Conservation (phyloP, 2,797 vertebrate species). For the Gobio occitaniae region DNA sequence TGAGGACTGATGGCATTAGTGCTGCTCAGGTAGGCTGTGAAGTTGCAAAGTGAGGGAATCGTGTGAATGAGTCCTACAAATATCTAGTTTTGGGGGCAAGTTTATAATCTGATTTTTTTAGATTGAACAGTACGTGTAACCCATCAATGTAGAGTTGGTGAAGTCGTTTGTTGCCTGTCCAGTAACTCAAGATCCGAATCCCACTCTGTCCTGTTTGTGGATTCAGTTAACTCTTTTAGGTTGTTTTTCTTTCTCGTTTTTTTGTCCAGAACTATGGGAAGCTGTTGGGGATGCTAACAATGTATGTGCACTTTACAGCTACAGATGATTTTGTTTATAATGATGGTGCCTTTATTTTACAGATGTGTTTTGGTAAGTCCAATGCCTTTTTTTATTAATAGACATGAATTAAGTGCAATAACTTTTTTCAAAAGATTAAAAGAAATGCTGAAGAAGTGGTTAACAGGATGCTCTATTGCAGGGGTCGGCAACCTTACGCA, state of each 20-base stretch:
- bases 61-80: neutral
- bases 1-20: conserved; percentile 80
- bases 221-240: neutral
- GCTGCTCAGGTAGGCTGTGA: neutral
- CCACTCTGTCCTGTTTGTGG: neutral
- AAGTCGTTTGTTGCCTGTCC: neutral
- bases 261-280: conserved; percentile 12
- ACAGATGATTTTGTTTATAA: conserved; percentile 38
- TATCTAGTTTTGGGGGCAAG: neutral
- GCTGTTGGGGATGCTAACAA: conserved; percentile 22
- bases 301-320: conserved; percentile 44
- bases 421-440: neutral
- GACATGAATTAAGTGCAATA: conserved; percentile 30
- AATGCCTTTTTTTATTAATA: conserved; percentile 26
- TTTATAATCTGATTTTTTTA: neutral
- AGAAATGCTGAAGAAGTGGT: no score
- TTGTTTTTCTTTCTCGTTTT: conserved; percentile 23
- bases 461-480: neutral
- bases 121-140: neutral
- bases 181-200: neutral
- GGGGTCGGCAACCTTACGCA: neutral
- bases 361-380: conserved; percentile 20
- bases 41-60: neutral
- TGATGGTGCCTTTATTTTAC: conserved; percentile 55
- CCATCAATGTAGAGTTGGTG: neutral